Evolutionary conservation across 1,140 invertebrate species (phyloP).

Genomic region (Phocides pigmalion): DNA sequence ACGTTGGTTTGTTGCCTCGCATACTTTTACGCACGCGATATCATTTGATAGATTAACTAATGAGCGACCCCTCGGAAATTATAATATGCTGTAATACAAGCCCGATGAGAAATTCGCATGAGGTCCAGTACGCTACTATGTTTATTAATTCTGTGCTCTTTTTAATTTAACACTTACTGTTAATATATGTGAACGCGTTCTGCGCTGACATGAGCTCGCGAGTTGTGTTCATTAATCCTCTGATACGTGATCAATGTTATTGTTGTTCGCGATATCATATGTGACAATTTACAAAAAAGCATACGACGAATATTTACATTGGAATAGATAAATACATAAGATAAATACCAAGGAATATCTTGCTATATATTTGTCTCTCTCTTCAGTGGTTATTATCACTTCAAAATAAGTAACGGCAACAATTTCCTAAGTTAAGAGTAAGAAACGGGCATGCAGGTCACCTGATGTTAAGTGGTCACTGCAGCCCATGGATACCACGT

Average conservation of each 20-base stretch:
- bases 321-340: too few species aligned
- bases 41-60: slow-evolving; percentile 53
- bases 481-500: too few species aligned
- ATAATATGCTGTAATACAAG: slow-evolving; percentile 45
- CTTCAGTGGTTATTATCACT: too few species aligned
- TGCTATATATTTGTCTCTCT: too few species aligned
- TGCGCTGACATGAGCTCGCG: slow-evolving; percentile 4
- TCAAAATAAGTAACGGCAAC: too few species aligned
- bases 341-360: too few species aligned
- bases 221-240: neutral
- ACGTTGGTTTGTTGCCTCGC: slow-evolving; percentile 41
- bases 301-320: too few species aligned
- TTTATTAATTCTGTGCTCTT: slow-evolving; percentile 18
- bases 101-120: slow-evolving; percentile 44
- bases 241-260: neutral
- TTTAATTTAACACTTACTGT: slow-evolving; percentile 21
- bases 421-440: too few species aligned
- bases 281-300: too few species aligned
- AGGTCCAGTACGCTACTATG: neutral
- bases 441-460: too few species aligned
- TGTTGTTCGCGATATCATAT: neutral
- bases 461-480: too few species aligned
- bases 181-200: neutral
- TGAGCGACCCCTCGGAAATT: slow-evolving; percentile 50
- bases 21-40: slow-evolving; percentile 47